These are phyloP conservation scores for Achroia grisella DNA, from an alignment of 1,140 invertebrate species.

Conservation along the genomic window DNA sequence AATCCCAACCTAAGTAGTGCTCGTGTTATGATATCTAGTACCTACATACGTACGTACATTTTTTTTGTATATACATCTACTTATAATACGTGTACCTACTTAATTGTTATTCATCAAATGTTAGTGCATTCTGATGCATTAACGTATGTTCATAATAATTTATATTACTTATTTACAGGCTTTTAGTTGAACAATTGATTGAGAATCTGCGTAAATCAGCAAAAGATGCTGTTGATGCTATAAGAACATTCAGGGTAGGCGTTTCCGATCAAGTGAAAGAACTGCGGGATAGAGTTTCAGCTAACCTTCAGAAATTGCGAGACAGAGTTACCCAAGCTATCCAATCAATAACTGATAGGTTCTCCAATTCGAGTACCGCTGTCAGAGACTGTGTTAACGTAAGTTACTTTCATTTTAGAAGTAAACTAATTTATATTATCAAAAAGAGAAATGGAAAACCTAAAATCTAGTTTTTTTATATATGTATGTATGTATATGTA, in stretches of 20 bases:
- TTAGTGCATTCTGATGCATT: too few species aligned
- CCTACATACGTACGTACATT: too few species aligned
- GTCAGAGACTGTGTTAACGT: conserved; percentile 43
- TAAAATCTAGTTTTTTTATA: neutral
- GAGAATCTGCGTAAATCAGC: conserved; percentile 28
- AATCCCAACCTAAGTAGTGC: too few species aligned
- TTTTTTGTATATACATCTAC: too few species aligned
- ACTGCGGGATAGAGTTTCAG: conserved; percentile 25
- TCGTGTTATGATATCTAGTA: too few species aligned
- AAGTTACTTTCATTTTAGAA: conserved; percentile 14
- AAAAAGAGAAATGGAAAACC: neutral
- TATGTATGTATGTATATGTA: neutral
- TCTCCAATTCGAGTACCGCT: conserved; percentile 20
- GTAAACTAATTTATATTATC: neutral
- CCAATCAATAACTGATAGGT: conserved; percentile 23
- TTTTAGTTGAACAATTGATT: conserved; percentile 35
- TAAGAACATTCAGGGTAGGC: conserved; percentile 26
- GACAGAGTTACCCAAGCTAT: conserved; percentile 26
- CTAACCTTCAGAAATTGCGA: conserved; percentile 27
- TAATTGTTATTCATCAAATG: too few species aligned
- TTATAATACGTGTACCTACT: too few species aligned
- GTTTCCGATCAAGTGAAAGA: conserved; percentile 27
- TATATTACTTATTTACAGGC: too few species aligned
- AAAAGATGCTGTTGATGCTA: conserved; percentile 29
- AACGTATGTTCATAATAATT: too few species aligned